phyloP scores from a whole-genome alignment of 2,797 vertebrate genomes.

The Spheniscus humboldti region DNA sequence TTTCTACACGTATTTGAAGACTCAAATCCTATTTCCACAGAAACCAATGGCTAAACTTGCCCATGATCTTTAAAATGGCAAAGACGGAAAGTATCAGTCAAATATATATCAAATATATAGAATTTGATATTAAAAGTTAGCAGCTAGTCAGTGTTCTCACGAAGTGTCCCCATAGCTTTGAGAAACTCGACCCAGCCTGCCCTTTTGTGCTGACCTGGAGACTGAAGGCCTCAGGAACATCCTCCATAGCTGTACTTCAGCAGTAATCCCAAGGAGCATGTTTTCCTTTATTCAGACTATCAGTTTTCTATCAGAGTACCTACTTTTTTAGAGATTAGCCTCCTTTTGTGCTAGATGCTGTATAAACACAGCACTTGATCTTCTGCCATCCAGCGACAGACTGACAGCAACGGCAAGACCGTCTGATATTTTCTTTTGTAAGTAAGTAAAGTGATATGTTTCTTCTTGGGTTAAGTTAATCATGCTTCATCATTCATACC shows the following conservation, averaged over 20 bases:
- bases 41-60: neutral
- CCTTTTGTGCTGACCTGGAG: neutral
- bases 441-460: neutral
- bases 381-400: neutral
- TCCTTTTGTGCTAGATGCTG: neutral
- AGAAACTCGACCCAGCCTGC: neutral
- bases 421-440: neutral
- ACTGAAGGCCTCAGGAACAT: neutral
- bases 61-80: neutral
- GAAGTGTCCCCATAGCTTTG: neutral
- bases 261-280: neutral
- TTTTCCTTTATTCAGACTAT: neutral
- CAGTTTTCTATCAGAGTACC: neutral
- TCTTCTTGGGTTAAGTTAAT: neutral
- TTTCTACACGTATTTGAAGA: neutral
- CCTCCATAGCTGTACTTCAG: neutral
- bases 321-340: neutral
- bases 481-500: neutral
- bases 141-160: rapidly evolving
- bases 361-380: neutral
- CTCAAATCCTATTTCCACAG: neutral
- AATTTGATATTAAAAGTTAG: neutral
- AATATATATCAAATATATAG: neutral
- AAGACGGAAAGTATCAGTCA: neutral
- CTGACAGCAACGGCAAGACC: neutral